Base-by-base conservation (phyloP, 2,797 vertebrate genomes). In the Sparidentex hasta region DNA sequence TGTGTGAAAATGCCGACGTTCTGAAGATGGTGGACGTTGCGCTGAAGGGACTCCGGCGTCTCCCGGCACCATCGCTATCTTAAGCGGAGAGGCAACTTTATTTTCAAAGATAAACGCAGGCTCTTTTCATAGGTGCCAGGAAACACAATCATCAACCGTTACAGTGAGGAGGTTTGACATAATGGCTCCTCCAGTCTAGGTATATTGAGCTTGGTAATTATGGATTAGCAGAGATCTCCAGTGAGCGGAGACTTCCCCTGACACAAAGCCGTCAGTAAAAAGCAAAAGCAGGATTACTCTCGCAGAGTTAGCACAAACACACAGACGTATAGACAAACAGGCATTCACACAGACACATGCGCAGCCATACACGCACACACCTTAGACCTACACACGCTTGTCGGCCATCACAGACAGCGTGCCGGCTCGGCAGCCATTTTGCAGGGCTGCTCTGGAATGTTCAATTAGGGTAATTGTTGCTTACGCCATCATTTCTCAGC, bases 351-450 rank as follows among this genome's bases (percentile, higher is more conserved):
- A 76, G 13, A 61, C 76, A 62, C 64, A 75, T 5, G 52, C 55
- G n/a, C 82, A 80, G 79, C 84, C 41, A 84, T 78, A 87, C 82
- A 75, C 74, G 56, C 79, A 80, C 90, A 84, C 88, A 87, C 87
- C 80, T 87, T 81, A 91, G 86, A 93, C 90, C 88, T 90, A 92
- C 91, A 86, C 89, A 83, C 84, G 85, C 81, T 73, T 5, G 91
- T 93, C 93, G 88, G 92, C 94, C 94, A 94, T 94, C 92, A 94
- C 92, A 94, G 90, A 89, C 88, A 76, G 86, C 51, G 70, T 89
- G 86, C 86, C 70, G 72, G 89, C 90, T 90, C 88, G 89, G 93
- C 94, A 90, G 93, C 94, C 94, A 94, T 94, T 94, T 94, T 94
- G 92, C 85, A 89, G 83, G 82, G 87, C 84, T 90, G 90, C 90